Evolutionary conservation across 2,888 invertebrate species (phyloP).

Genomic region (Diadromus collaris): DNA sequence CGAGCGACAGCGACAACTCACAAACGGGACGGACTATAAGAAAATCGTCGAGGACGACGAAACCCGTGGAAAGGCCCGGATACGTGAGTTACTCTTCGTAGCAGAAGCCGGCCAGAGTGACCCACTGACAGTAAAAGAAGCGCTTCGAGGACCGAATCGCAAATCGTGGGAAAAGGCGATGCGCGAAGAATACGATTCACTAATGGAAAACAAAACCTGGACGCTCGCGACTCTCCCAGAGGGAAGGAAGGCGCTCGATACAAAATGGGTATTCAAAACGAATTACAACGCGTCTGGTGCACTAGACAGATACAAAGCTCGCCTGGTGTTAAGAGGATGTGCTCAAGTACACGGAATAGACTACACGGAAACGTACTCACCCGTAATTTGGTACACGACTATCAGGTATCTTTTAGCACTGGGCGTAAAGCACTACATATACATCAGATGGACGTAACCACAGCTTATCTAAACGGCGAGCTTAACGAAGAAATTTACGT

Average conservation of each 20-base stretch:
- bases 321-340: slow-evolving; percentile 63
- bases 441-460: slow-evolving; percentile 68
- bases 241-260: slow-evolving; percentile 45
- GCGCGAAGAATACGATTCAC: slow-evolving; percentile 52
- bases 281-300: slow-evolving; percentile 50
- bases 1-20: too few relatives aligned
- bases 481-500: slow-evolving; percentile 67
- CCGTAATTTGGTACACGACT: slow-evolving; percentile 63
- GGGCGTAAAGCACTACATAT: slow-evolving; percentile 62
- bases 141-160: slow-evolving; percentile 11
- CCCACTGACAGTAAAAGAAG: slow-evolving; percentile 22
- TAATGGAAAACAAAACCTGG: slow-evolving; percentile 58
- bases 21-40: too few relatives aligned
- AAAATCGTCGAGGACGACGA: too few relatives aligned
- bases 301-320: slow-evolving; percentile 20
- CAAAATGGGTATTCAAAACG: slow-evolving; percentile 60
- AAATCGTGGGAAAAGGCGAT: slow-evolving; percentile 58
- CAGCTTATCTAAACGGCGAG: slow-evolving; percentile 69
- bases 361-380: slow-evolving; percentile 68
- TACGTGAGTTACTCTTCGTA: not conserved
- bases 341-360: slow-evolving; percentile 65
- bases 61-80: too few relatives aligned
- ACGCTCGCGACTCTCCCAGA: slow-evolving; percentile 55
- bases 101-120: not conserved
- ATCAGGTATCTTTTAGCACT: slow-evolving; percentile 65